Evolutionary conservation across 2,888 invertebrate genomes (phyloP), one percentile per base, ranked within the genome.

Genomic region (Myopa testacea): DNA sequence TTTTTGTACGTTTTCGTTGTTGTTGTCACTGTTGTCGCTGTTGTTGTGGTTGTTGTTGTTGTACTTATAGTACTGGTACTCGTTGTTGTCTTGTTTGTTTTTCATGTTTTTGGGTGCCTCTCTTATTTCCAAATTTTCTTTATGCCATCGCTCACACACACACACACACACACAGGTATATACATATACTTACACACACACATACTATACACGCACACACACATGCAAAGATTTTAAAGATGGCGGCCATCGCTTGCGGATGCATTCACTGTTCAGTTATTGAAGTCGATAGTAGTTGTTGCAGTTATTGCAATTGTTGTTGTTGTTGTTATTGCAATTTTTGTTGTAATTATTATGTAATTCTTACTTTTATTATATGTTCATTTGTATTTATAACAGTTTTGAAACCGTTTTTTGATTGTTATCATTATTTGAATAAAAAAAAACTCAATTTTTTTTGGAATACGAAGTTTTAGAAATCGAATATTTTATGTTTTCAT

Each of bases 121-220:
- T 58, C 58, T 40, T 68, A 75, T 68, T 69, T 58, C 69, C 75
- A 69, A 75, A 75, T 75, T 75, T 65, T 68, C 69, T 19, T 75
- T 75, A 40, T 55, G 34, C 58, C 75, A 75, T 40, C 40, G 65
- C 75, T 65, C 26, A 73, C 19, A 76, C 75, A 77, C 60, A 75
- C 40, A 75, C 37, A 70, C 52, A 45, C 72, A 73, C 75, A 76
- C 37, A 75, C 71, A 63, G 63, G 60, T 55, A 19, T 72, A 70
- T 60, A 52, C 77, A 75, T 60, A 70, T 55, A 50, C 76, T 69
- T 60, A 26, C 26, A 52, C 77, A 75, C 65, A 70, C 62, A 50
- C 76, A 72, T 60, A 26, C 26, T 26, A 55, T n/a, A 14, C 37
- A 38, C 26, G n/a, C 19, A 71, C 1, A 12, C 14, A 67, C 8